Base-by-base conservation (phyloP, 64 coral and sea anemone genomes). In the Montipora capricornis region DNA sequence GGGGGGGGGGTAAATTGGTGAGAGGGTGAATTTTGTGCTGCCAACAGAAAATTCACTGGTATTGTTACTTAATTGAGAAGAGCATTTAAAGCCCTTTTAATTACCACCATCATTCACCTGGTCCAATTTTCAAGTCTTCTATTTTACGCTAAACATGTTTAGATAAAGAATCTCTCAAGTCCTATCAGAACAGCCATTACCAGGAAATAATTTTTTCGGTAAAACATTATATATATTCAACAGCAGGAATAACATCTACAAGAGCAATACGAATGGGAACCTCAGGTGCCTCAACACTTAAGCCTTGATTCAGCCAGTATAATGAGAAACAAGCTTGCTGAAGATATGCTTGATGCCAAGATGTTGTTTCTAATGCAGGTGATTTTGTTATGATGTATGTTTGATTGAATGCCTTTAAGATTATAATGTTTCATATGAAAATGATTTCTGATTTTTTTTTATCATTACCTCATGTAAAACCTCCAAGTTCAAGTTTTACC, bases 281-380 rank as follows among this genome's bases (percentile, higher is more conserved):
- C 51, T 0, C 51, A 55, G 68, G 19, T 50, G 8, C 4, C 45
- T 75, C 9, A 52, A 2, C 87, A 89, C 14, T 89, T 89, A 26
- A 10, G 60, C 20, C 87, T 89, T 58, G 20, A 74, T 53, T 20
- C 87, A 6, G 60, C 47, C 10, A 47, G 47, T 10, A 74, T 19
- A 57, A 89, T 89, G 87, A 76, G 89, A 73, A 90, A 90, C 74
- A 60, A 26, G 9, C 55, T 90, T 51, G 75, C 88, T 59, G 88
- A 90, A 78, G 88, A 90, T 79, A 58, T 90, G 19, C 67, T 90
- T 16, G 55, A 90, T 55, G 44, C 71, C 22, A 90, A 80, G 66
- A 90, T 90, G 88, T 29, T 90, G n/a, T 77, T 77, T 29, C 50
- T 90, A 17, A 15, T 90, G 48, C 59, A 90, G 88, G 88, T 76